Base-by-base conservation (phyloP, 2,113 vertebrate genomes). In the Saimiri boliviensis region DNA sequence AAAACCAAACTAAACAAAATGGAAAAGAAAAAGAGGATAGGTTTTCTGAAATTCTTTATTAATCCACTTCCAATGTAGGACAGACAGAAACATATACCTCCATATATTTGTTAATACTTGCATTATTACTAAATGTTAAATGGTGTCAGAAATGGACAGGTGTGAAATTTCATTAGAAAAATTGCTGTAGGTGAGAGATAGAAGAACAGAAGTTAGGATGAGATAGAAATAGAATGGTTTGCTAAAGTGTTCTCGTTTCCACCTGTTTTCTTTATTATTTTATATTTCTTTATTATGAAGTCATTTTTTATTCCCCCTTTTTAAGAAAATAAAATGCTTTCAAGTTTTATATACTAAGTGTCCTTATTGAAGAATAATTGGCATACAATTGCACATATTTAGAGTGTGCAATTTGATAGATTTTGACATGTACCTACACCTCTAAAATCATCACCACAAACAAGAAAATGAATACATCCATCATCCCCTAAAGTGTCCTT, bases 1-100 rank as follows among this genome's bases (percentile, higher is more conserved):
- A 80, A 97, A 93, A 85, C 58, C 73, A 96, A 97, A 94, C 32
- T 60, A 94, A 98, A 96, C 97, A 96, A 97, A 98, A 98, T 92
- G 89, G 21, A 71, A 84, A 68, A 92, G 85, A 97, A 91, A 94
- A 85, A 86, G 25, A 97, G 49, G 90, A 88, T 85, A 96, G 47
- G 58, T 95, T 95, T 97, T 91, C 83, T 74, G 73, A 93, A 84
- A 84, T 94, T 95, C 70, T 91, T 86, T 95, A 92, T 95, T 95
- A 94, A 71, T 47, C 1, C 35, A 14, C 40, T 96, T 97, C 30
- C 13, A 58, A 16, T 95, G 4, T 56, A 68, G 42, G 8, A 30
- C 68, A 93, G 68, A 87, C 25, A 96, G 80, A 94, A 94, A 89
- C 58, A 88, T 82, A 86, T 42, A 45, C n/a, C n/a, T n/a, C n/a